A percentile compares a stretch with the other conserved stretches of the same genome.
phyloP scores from a whole-genome alignment of 2,888 invertebrate genomes.

The Drosophila silvestris region DNA sequence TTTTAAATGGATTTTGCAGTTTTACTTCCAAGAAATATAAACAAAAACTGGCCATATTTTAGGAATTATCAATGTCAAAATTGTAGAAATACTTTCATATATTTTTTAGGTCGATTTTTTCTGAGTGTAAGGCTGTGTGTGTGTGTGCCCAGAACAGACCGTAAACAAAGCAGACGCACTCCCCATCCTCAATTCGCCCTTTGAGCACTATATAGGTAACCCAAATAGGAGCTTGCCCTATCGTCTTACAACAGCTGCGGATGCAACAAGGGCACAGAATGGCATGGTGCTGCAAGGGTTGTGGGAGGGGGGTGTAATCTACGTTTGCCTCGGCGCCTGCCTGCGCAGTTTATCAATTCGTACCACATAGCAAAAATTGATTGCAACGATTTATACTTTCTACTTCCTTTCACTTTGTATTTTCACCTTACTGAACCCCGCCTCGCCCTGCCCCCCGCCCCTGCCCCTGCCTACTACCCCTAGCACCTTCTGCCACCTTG shows the following conservation, averaged over 20 bases:
- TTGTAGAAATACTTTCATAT: not conserved
- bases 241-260: constrained; percentile 51
- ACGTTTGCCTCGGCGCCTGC: constrained; percentile 25
- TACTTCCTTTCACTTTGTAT: constrained; percentile 82
- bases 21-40: not conserved
- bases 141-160: constrained; percentile 29
- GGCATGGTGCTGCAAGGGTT: not conserved
- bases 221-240: constrained; percentile 61
- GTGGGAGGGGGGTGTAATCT: not conserved
- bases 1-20: not conserved
- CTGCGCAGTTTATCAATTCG: constrained; percentile 77
- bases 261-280: constrained; percentile 23
- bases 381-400: constrained; percentile 82
- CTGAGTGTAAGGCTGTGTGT: not conserved
- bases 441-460: not conserved
- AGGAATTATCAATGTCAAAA: not conserved
- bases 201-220: constrained; percentile 66
- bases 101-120: not conserved
- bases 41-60: not conserved
- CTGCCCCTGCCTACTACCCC: no score
- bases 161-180: constrained; percentile 36
- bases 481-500: constrained; percentile 8
- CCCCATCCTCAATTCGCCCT: constrained; percentile 27
- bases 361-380: constrained; percentile 81
- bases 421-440: constrained; percentile 15